Conservation (phyloP, 2,888 invertebrate species). For the Brachyopa scutellaris region DNA sequence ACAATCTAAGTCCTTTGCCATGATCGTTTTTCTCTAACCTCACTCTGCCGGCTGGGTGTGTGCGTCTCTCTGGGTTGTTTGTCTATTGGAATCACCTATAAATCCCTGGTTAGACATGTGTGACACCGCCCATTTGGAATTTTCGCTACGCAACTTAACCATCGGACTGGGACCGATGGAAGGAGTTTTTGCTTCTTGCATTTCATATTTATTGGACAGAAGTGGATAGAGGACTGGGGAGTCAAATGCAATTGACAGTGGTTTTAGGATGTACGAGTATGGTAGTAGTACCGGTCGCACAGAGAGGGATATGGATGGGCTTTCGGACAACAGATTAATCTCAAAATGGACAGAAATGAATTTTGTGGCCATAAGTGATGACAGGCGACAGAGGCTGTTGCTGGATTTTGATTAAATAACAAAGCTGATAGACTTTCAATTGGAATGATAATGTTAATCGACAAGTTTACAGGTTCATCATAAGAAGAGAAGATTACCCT, state of each 20-base stretch:
- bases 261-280: conserved; percentile 29
- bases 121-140: conserved; percentile 65
- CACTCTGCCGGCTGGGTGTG: neutral
- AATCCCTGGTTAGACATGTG: conserved; percentile 60
- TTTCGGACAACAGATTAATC: conserved; percentile 18
- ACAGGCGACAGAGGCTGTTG: neutral
- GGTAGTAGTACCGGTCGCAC: neutral
- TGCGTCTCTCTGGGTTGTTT: conserved; percentile 56
- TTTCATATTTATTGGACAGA: conserved; percentile 62
- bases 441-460: neutral
- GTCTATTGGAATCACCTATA: conserved; percentile 62
- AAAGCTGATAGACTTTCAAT: neutral
- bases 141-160: conserved; percentile 48
- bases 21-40: conserved; percentile 7
- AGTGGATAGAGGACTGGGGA: too few relatives aligned
- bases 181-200: conserved; percentile 36
- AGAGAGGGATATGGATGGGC: conserved; percentile 24
- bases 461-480: too few relatives aligned
- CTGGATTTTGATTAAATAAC: neutral
- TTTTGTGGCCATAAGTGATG: conserved; percentile 33
- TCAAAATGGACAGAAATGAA: conserved; percentile 31
- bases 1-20: conserved; percentile 21
- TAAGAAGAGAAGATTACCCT: too few relatives aligned
- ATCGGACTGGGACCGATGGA: conserved; percentile 16
- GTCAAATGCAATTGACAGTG: conserved; percentile 30